These are phyloP conservation scores for Proales similis DNA, from an alignment of 1,140 invertebrate genomes.

Conservation along the genomic window DNA sequence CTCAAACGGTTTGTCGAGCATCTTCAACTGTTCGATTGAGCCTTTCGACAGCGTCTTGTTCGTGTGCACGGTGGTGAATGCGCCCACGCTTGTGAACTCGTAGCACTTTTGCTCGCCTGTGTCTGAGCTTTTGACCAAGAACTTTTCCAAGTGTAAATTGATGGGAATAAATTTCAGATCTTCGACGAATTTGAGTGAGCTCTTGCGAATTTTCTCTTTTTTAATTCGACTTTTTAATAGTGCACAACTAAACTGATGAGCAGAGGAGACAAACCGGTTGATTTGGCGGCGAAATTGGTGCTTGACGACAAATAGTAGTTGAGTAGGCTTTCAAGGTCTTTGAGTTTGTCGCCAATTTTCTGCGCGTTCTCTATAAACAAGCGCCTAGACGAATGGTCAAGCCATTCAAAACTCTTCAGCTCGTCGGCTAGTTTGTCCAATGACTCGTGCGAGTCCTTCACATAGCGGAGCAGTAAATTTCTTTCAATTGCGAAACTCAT, in stretches of 20 bases:
- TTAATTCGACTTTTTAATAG: too few relatives aligned
- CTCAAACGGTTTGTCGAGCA: constrained; percentile 14
- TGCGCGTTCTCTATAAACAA: not conserved
- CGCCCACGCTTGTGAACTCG: constrained; percentile 33
- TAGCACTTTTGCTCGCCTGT: constrained; percentile 6
- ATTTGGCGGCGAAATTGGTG: not conserved
- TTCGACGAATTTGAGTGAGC: constrained; percentile 25
- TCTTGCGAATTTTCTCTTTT: constrained; percentile 17
- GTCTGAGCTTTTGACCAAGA: constrained; percentile 23
- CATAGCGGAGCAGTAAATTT: constrained; percentile 21
- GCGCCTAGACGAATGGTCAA: not conserved
- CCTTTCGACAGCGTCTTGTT: not conserved
- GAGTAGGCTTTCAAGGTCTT: constrained; percentile 7
- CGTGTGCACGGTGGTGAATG: constrained; percentile 26
- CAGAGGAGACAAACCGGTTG: too few relatives aligned
- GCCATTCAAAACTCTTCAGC: not conserved
- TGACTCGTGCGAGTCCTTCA: constrained; percentile 5
- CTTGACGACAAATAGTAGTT: constrained; percentile 17
- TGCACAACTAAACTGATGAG: too few relatives aligned
- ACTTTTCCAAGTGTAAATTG: constrained; percentile 34
- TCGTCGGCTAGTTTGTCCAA: not conserved
- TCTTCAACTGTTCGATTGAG: constrained; percentile 7
- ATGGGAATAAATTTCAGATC: constrained; percentile 28
- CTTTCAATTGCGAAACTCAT: not conserved
- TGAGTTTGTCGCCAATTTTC: constrained; percentile 9